Conservation (phyloP, 2,888 invertebrate species). For the Gastrophysa polygoni region DNA sequence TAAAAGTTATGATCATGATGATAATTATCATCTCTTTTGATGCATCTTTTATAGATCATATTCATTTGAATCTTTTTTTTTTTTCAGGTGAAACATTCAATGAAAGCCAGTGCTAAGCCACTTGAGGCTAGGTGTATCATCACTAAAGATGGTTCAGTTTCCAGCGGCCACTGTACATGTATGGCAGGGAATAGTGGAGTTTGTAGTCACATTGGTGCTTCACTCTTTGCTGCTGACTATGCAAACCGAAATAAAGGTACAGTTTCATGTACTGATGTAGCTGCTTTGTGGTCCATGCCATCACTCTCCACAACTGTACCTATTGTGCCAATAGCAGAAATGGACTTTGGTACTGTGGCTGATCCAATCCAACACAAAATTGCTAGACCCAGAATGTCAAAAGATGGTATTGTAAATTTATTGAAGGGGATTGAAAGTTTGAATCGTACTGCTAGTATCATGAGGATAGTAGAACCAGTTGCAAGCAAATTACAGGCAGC, state of each 20-base stretch:
- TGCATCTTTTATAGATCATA: background rate
- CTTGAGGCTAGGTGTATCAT: conserved; percentile 25
- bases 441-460: background rate
- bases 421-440: conserved; percentile 1
- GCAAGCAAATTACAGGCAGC: conserved; percentile 2
- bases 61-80: background rate
- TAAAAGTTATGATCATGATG: background rate
- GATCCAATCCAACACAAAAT: background rate
- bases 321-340: background rate
- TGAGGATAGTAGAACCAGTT: conserved; percentile 21
- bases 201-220: conserved; percentile 27
- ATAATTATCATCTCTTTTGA: background rate
- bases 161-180: conserved; percentile 23
- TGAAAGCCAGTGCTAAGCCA: conserved; percentile 18
- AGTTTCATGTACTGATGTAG: conserved; percentile 19
- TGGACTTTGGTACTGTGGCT: background rate
- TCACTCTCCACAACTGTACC: conserved; percentile 3
- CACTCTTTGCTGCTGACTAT: conserved; percentile 19
- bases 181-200: conserved; percentile 29
- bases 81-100: conserved; percentile 33
- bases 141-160: conserved; percentile 21
- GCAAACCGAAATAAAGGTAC: conserved; percentile 11
- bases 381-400: background rate
- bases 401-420: conserved; percentile 3
- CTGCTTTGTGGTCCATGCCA: conserved; percentile 13